Evolutionary conservation across 2,113 vertebrate species (phyloP).

Genomic region (Bothrops jararaca): DNA sequence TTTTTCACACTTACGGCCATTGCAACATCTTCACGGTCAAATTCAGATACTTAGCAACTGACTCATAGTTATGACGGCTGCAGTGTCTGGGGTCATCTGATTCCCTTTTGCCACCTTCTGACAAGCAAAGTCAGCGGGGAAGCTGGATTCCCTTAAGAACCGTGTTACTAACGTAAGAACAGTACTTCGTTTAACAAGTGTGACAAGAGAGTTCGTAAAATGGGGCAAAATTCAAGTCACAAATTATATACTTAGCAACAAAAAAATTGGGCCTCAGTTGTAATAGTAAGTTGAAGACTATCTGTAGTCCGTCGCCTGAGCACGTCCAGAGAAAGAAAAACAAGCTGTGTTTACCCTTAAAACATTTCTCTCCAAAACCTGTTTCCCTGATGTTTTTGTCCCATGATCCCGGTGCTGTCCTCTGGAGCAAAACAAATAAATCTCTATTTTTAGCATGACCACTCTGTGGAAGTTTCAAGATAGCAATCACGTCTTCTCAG

Average conservation of each 20-base stretch:
- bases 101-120: no score
- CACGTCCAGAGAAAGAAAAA: not conserved
- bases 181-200: not conserved
- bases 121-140: no score
- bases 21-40: no score
- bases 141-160: no score
- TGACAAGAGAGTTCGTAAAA: not conserved
- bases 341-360: not conserved
- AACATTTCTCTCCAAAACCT: not conserved
- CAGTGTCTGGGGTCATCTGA: no score
- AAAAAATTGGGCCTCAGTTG: not conserved
- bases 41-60: no score
- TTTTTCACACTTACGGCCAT: no score
- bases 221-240: not conserved
- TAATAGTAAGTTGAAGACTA: not conserved
- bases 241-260: not conserved
- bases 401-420: not conserved
- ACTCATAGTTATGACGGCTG: no score
- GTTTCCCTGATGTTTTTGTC: not conserved
- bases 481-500: not conserved
- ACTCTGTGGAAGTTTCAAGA: not conserved
- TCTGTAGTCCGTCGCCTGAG: not conserved
- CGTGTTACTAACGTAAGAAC: not conserved
- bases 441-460: not conserved
- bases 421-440: not conserved